phyloP scores from a whole-genome alignment of 53 echinoderm and acorn worm species.

The Actinopyga echinites region DNA sequence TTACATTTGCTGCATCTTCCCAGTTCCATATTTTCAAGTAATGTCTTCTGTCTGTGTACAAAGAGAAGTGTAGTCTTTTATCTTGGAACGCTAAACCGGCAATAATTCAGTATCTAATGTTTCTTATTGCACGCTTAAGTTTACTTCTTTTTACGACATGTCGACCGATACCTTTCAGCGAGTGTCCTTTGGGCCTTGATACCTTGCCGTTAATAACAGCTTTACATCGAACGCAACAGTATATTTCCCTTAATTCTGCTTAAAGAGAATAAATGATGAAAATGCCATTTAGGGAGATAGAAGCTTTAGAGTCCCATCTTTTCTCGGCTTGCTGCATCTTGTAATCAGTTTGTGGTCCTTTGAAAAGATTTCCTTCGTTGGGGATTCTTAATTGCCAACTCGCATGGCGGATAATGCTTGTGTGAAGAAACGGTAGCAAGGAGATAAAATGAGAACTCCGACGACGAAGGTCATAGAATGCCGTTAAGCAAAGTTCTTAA shows the following conservation, averaged over 20 bases:
- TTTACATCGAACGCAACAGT: neutral
- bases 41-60: too few relatives aligned
- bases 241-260: neutral
- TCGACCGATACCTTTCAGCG: too few relatives aligned
- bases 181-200: neutral
- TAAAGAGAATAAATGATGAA: constrained; percentile 27
- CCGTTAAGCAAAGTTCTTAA: constrained; percentile 30
- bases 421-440: neutral
- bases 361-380: too few relatives aligned
- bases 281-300: constrained; percentile 17
- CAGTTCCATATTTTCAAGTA: too few relatives aligned
- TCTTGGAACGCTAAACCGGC: too few relatives aligned
- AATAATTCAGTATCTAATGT: too few relatives aligned
- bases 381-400: constrained; percentile 28
- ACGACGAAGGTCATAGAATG: neutral
- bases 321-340: too few relatives aligned
- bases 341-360: too few relatives aligned
- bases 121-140: too few relatives aligned
- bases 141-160: too few relatives aligned
- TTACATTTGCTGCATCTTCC: too few relatives aligned
- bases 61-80: too few relatives aligned
- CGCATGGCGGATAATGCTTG: constrained; percentile 27
- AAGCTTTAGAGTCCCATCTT: neutral
- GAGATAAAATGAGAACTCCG: constrained; percentile 10
- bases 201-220: constrained; percentile 1